These are phyloP conservation scores for Rhinichthys klamathensis DNA, from an alignment of 2,113 vertebrate genomes.

Conservation along the genomic window DNA sequence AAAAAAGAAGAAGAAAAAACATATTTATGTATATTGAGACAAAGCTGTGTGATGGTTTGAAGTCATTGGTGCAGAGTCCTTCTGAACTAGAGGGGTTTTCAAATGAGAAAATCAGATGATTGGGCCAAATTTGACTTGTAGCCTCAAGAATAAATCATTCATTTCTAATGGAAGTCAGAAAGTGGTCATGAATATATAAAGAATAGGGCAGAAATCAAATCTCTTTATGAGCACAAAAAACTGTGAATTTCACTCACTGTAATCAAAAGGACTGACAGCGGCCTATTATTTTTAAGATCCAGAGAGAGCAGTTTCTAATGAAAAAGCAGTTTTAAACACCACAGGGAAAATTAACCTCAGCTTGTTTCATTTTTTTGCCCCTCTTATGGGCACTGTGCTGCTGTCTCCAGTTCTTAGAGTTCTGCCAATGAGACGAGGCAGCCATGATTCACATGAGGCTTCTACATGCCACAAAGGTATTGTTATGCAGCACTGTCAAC, in stretches of 20 bases:
- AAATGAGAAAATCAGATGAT: conserved; percentile 46
- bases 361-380: conserved; percentile 2
- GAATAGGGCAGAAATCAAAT: conserved; percentile 69
- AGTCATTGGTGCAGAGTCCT: conserved; percentile 14
- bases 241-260: conserved; percentile 55
- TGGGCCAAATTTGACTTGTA: conserved; percentile 68
- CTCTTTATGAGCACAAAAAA: conserved; percentile 56
- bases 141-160: conserved; percentile 72
- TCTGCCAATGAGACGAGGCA: not conserved
- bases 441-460: conserved; percentile 36
- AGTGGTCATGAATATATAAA: conserved; percentile 74
- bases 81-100: conserved; percentile 39
- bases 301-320: conserved; percentile 22
- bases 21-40: not conserved
- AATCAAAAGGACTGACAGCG: conserved; percentile 54
- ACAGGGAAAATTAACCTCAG: conserved; percentile 26
- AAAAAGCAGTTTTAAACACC: conserved; percentile 21
- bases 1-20: not conserved
- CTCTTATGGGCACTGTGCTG: conserved; percentile 20
- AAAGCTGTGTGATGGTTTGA: not conserved
- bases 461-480: conserved; percentile 11
- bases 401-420: not conserved
- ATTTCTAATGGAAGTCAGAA: conserved; percentile 71
- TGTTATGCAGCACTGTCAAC: conserved; percentile 23
- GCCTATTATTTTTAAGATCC: conserved; percentile 27